A percentile compares a stretch with the other conserved stretches of the same genome.
Conservation (phyloP, 2,888 invertebrate genomes). For the Epirrhoe tristata region DNA sequence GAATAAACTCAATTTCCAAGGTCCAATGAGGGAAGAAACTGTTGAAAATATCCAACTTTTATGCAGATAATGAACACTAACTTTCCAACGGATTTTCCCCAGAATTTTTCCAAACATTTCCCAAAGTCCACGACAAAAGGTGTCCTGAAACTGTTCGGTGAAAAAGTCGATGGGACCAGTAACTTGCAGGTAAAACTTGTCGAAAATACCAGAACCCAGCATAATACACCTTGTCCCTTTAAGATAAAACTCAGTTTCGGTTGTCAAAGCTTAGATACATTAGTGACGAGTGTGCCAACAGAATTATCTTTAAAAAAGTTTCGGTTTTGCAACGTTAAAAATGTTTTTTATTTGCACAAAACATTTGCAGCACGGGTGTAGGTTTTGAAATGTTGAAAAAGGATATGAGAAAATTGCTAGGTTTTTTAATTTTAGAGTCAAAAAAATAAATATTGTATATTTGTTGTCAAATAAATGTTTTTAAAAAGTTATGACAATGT, state of each 20-base stretch:
- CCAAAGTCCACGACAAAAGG: constrained; percentile 36
- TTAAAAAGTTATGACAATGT: too few species aligned
- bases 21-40: neutral
- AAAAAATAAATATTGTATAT: too few species aligned
- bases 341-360: constrained; percentile 27
- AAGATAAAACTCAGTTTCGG: constrained; percentile 21
- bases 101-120: constrained; percentile 37
- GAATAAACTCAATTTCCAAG: constrained; percentile 1
- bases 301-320: constrained; percentile 40
- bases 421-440: neutral
- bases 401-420: neutral
- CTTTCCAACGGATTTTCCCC: constrained; percentile 14
- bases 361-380: constrained; percentile 3
- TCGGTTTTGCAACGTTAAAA: constrained; percentile 35
- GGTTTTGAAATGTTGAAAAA: constrained; percentile 3
- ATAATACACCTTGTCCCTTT: constrained; percentile 12
- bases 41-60: constrained; percentile 9
- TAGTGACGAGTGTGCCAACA: constrained; percentile 40
- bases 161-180: constrained; percentile 38
- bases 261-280: constrained; percentile 9
- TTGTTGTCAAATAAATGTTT: too few species aligned
- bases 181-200: constrained; percentile 14
- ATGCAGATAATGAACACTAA: constrained; percentile 19
- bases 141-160: constrained; percentile 37
- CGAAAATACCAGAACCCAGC: neutral